Percentiles rank a stretch among this genome's conserved stretches.
phyloP scores from a whole-genome alignment of 2,113 vertebrate genomes.

The Oreotrochilus melanogaster region DNA sequence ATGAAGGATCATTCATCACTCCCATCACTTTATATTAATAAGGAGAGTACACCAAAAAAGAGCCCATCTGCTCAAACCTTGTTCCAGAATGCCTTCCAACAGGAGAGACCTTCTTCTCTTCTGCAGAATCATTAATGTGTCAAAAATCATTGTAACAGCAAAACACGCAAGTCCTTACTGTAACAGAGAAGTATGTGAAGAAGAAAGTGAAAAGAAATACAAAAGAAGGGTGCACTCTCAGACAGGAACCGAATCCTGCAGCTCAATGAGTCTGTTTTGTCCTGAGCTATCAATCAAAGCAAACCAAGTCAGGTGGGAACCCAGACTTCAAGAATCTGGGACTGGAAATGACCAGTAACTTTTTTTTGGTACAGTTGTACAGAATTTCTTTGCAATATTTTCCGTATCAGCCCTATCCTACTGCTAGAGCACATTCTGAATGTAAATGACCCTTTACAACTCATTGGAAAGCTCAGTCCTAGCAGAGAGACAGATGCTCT shows the following conservation, averaged over 20 bases:
- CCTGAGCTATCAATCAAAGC: neutral
- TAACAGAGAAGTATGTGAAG: neutral
- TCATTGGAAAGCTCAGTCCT: neutral
- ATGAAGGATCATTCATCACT: constrained; percentile 24
- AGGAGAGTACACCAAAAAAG: neutral
- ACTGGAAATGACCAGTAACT: neutral
- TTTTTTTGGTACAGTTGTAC: neutral
- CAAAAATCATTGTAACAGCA: neutral
- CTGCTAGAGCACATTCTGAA: neutral
- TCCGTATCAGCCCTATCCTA: neutral
- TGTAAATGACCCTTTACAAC: neutral
- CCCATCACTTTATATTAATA: constrained; percentile 15
- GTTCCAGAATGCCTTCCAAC: neutral
- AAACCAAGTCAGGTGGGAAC: neutral
- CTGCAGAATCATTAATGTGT: neutral
- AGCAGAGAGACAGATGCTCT: neutral
- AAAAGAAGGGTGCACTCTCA: neutral
- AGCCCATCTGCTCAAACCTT: constrained; percentile 36
- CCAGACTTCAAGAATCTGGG: neutral
- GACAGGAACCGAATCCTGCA: neutral
- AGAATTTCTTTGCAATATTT: neutral
- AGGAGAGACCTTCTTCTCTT: neutral
- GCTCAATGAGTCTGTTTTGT: neutral
- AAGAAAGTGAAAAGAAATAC: neutral
- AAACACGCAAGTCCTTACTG: neutral